Evolutionary conservation across 2,797 vertebrate genomes (phyloP).

Genomic region (Morus bassanus): DNA sequence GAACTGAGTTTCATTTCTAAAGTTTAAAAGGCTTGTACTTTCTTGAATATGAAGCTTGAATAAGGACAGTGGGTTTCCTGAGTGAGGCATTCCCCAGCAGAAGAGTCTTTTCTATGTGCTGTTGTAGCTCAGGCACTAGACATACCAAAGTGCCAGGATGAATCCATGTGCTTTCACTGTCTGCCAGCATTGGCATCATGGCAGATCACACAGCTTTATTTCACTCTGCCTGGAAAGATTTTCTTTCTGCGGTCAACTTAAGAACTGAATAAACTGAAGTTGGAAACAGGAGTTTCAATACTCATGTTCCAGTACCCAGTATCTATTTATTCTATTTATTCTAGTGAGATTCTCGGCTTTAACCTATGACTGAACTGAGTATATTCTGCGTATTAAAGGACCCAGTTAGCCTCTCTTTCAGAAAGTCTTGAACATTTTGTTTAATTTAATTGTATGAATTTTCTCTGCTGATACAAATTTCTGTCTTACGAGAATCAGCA

Average conservation of each 20-base stretch:
- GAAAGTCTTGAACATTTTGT: neutral
- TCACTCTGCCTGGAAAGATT: slow-evolving; percentile 8
- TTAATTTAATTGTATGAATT: neutral
- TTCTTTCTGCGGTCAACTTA: slow-evolving; percentile 6
- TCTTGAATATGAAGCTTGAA: neutral
- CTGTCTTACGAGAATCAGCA: neutral
- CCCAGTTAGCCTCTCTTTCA: neutral
- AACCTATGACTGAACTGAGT: neutral
- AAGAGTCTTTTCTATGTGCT: neutral
- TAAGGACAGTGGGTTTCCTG: neutral
- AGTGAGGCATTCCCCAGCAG: neutral
- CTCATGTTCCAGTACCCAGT: neutral
- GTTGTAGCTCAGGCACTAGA: slow-evolving; percentile 12
- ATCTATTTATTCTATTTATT: neutral
- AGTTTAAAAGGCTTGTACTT: neutral
- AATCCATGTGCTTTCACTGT: neutral
- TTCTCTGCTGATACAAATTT: neutral
- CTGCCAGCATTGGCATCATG: neutral
- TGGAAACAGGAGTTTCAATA: neutral
- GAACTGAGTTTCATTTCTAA: neutral
- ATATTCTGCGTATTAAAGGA: neutral
- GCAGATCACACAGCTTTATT: neutral
- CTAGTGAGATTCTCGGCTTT: neutral
- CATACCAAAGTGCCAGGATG: neutral
- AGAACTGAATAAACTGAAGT: neutral